Conservation (phyloP, 2,888 invertebrate species). For the Sisyra terminalis region DNA sequence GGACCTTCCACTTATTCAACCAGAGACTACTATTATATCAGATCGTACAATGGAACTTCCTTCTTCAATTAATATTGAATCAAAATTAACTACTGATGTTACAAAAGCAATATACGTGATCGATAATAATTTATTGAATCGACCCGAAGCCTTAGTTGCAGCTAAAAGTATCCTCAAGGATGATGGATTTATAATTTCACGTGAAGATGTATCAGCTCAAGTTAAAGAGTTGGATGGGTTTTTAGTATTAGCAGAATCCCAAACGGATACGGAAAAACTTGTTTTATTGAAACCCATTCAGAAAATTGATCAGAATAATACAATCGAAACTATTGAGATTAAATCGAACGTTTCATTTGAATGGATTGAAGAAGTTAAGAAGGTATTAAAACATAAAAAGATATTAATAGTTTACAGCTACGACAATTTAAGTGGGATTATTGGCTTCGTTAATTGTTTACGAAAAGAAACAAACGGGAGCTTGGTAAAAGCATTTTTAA, state of each 20-base stretch:
- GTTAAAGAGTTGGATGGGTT: constrained; percentile 27
- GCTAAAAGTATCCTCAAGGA: constrained; percentile 33
- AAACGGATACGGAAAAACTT: constrained; percentile 33
- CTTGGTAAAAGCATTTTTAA: constrained; percentile 40
- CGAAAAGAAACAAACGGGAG: constrained; percentile 48
- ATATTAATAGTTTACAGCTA: constrained; percentile 45
- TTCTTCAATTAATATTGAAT: constrained; percentile 36
- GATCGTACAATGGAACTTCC: constrained; percentile 32
- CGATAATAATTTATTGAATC: constrained; percentile 27
- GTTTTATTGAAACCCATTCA: constrained; percentile 43
- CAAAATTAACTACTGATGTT: constrained; percentile 34
- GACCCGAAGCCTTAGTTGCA: constrained; percentile 28
- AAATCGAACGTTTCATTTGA: constrained; percentile 18
- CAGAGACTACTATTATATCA: constrained; percentile 41
- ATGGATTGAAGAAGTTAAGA: constrained; percentile 34
- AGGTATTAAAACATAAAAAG: constrained; percentile 22
- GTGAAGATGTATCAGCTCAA: constrained; percentile 35
- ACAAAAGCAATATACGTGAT: constrained; percentile 17
- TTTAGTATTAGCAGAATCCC: constrained; percentile 32
- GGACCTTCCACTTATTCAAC: constrained; percentile 51
- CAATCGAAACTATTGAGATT: too few relatives aligned
- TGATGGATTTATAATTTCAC: constrained; percentile 40
- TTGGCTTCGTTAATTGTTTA: constrained; percentile 79
- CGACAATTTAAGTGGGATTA: constrained; percentile 33
- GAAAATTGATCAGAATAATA: constrained; percentile 14